A percentile compares a stretch with the other conserved stretches of the same genome.
Conservation (phyloP, 1,140 invertebrate genomes). For the Pogonus chalceus region DNA sequence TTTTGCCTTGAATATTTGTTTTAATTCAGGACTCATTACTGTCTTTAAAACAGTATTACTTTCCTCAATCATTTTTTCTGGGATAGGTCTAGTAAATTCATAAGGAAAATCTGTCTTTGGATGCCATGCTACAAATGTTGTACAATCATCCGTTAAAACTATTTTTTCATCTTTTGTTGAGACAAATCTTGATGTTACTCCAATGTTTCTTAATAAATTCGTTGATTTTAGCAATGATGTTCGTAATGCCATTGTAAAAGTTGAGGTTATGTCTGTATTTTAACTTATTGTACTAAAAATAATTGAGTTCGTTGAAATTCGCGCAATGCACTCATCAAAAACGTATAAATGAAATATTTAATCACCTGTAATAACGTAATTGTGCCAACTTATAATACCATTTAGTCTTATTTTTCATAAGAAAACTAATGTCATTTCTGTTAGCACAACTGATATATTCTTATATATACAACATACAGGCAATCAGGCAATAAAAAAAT, state of each 20-base stretch:
- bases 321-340: too few relatives aligned
- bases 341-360: too few relatives aligned
- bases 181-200: constrained; percentile 5
- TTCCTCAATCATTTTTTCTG: constrained; percentile 33
- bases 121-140: constrained; percentile 78
- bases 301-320: too few relatives aligned
- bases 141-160: constrained; percentile 58
- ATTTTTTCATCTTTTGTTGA: constrained; percentile 38
- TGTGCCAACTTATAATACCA: too few relatives aligned
- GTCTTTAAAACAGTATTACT: constrained; percentile 51
- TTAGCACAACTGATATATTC: too few relatives aligned
- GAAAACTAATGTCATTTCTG: too few relatives aligned
- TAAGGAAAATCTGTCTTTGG: constrained; percentile 73
- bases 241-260: not conserved
- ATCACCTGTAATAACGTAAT: too few relatives aligned
- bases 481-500: too few relatives aligned
- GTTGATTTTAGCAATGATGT: not conserved
- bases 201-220: not conserved
- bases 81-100: constrained; percentile 66
- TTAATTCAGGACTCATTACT: constrained; percentile 46
- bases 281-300: too few relatives aligned
- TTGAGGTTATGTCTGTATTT: not conserved
- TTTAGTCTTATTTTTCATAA: too few relatives aligned
- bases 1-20: constrained; percentile 54
- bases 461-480: too few relatives aligned